Percentiles rank a stretch among this genome's conserved stretches.
phyloP scores from a whole-genome alignment of 2,888 invertebrate species.

The Dromius quadrimaculatus region DNA sequence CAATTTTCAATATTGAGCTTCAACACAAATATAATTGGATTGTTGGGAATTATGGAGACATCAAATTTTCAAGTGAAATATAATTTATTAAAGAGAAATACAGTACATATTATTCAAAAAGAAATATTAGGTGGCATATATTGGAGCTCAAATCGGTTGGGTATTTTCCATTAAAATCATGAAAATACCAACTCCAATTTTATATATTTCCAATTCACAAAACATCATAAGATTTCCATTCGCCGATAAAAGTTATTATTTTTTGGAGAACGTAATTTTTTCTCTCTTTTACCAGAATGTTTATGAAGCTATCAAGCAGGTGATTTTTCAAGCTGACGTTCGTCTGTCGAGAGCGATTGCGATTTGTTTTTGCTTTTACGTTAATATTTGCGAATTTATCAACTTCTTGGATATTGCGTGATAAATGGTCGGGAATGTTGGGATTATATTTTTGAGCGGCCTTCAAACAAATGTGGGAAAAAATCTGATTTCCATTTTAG shows the following conservation, averaged over 20 bases:
- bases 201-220: constrained; percentile 48
- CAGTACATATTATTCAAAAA: too few relatives aligned
- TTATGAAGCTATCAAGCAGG: constrained; percentile 33
- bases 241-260: constrained; percentile 44
- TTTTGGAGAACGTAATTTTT: constrained; percentile 16
- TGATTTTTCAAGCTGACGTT: constrained; percentile 31
- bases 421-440: constrained; percentile 18
- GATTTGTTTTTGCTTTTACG: constrained; percentile 44
- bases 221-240: constrained; percentile 47
- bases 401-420: constrained; percentile 25
- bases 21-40: too few relatives aligned
- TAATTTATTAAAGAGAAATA: too few relatives aligned
- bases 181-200: constrained; percentile 11
- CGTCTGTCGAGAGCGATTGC: constrained; percentile 26
- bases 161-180: constrained; percentile 27
- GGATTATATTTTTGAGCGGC: constrained; percentile 18
- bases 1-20: too few relatives aligned
- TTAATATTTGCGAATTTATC: constrained; percentile 42
- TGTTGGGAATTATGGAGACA: too few relatives aligned
- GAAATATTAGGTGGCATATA: constrained; percentile 9
- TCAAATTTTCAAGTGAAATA: too few relatives aligned
- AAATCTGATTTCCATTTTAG: constrained; percentile 36
- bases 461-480: constrained; percentile 29
- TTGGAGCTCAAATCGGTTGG: constrained; percentile 2
- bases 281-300: constrained; percentile 10